Evolutionary conservation across 2,113 vertebrate genomes (phyloP), one percentile per base, ranked within the genome.

Genomic region (Barnardius zonarius): DNA sequence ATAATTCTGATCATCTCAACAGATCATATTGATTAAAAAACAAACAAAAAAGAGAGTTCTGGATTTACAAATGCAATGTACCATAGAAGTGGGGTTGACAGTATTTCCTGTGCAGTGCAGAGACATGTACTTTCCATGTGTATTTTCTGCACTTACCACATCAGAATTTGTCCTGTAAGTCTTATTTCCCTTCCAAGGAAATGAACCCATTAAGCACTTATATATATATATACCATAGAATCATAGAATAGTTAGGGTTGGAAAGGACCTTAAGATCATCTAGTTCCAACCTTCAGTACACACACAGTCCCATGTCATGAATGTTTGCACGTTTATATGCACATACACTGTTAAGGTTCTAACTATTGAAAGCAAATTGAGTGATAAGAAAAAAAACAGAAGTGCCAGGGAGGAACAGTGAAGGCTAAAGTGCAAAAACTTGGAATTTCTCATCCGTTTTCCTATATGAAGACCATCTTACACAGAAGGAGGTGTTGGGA

Each of bases 401-500:
- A 89, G 22, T 80, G 27, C n/a, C n/a, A 57, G 31, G 37, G 11
- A 87, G 72, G 25, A 39, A 43, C 12, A 77, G 35, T 39, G 13
- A 54, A 74, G 4, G 13, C 43, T 52, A 25, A 59, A 75, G 27
- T 2, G 1, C 35, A 72, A 73, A 85, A 33, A 35, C 30, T 78
- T 11, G 24, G 23, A 19, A 51, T 73, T 86, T 70, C 30, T 61
- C 33, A n/a, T 59, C 54, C n/a, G 10, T 67, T 68, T 49, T 64
- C 37, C 17, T 1, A 19, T 62, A 59, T 43, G 90, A 83, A 85
- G 46, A 37, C 25, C 23, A 23, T 97, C 99, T 99, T 98, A 99
- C 99, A 95, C 99, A 88, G 99, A 99, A 8, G 99, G 99, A n/a
- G 99, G 99, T 23, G 97, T 98, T 2, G 99, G 98, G 82, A 99